Evolutionary conservation across 2,113 vertebrate genomes (phyloP).

Genomic region (Sardina pilchardus): DNA sequence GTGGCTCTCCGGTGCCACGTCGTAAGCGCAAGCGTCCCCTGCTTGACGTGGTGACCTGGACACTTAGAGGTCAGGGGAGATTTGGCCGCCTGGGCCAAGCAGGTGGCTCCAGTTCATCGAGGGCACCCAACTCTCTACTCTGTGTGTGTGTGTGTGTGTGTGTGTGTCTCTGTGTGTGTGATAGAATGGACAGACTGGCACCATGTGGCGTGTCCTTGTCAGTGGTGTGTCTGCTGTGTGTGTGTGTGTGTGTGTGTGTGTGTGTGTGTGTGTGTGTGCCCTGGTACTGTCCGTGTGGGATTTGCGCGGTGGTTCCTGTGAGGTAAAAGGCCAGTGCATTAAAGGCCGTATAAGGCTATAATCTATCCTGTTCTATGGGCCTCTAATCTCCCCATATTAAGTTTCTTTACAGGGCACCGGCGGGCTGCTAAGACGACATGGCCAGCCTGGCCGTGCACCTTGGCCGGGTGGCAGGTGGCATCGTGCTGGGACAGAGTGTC

Average conservation of each 20-base stretch:
- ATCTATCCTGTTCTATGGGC: slow-evolving; percentile 33
- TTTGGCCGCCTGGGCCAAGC: background rate
- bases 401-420: slow-evolving; percentile 35
- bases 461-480: slow-evolving; percentile 38
- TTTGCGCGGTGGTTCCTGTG: slow-evolving; percentile 36
- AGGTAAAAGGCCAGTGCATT: slow-evolving; percentile 41
- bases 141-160: slow-evolving; percentile 13
- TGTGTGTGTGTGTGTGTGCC: background rate
- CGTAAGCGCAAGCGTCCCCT: too few species aligned
- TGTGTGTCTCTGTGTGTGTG: slow-evolving; percentile 44
- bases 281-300: slow-evolving; percentile 1
- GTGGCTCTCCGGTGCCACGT: too few species aligned
- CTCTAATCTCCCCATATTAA: slow-evolving; percentile 49
- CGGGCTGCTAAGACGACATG: slow-evolving; percentile 35
- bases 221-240: background rate
- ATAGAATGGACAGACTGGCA: too few species aligned
- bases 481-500: slow-evolving; percentile 23
- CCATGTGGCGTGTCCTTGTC: too few species aligned
- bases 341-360: slow-evolving; percentile 42
- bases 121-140: background rate
- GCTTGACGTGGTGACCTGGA: background rate
- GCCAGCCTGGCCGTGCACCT: slow-evolving; percentile 29
- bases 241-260: slow-evolving; percentile 6
- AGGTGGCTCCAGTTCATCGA: background rate
- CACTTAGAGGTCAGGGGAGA: background rate